Conservation (phyloP, 2,888 invertebrate genomes). For the Harpalus rubripes region DNA sequence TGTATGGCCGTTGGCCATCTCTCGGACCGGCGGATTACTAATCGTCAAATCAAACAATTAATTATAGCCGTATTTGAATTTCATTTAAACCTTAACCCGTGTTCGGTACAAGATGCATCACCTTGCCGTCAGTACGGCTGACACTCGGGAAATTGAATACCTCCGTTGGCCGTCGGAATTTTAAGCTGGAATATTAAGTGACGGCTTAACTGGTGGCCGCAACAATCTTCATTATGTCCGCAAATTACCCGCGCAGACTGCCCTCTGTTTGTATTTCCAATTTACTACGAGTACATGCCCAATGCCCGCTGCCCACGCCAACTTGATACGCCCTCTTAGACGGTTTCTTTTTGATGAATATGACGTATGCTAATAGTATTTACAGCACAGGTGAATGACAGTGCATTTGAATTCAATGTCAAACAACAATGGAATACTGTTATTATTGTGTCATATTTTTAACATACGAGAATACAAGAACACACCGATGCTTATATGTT, state of each 20-base stretch:
- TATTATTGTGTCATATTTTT: too few species aligned
- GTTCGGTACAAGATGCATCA: conserved; percentile 70
- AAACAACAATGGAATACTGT: too few species aligned
- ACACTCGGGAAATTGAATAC: conserved; percentile 72
- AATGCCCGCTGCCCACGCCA: conserved; percentile 54
- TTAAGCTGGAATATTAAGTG: conserved; percentile 68
- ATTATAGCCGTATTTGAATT: conserved; percentile 67
- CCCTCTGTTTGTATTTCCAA: conserved; percentile 65
- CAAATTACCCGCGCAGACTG: conserved; percentile 67
- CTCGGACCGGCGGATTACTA: conserved; percentile 62
- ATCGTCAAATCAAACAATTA: conserved; percentile 69
- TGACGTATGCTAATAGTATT: too few species aligned
- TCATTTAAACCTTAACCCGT: conserved; percentile 60
- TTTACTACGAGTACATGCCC: conserved; percentile 10
- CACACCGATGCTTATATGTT: too few species aligned
- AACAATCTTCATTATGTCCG: conserved; percentile 68
- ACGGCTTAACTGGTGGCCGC: conserved; percentile 70
- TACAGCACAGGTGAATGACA: too few species aligned
- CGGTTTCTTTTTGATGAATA: too few species aligned
- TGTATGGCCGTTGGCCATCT: conserved; percentile 43
- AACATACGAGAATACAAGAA: too few species aligned
- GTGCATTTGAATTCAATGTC: too few species aligned
- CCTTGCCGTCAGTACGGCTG: conserved; percentile 66
- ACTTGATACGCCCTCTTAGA: neutral
- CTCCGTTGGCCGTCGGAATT: conserved; percentile 67